Percentiles rank a stretch among this genome's conserved stretches.
Conservation (phyloP, 64 coral and sea anemone species). For the Montipora sp. region DNA sequence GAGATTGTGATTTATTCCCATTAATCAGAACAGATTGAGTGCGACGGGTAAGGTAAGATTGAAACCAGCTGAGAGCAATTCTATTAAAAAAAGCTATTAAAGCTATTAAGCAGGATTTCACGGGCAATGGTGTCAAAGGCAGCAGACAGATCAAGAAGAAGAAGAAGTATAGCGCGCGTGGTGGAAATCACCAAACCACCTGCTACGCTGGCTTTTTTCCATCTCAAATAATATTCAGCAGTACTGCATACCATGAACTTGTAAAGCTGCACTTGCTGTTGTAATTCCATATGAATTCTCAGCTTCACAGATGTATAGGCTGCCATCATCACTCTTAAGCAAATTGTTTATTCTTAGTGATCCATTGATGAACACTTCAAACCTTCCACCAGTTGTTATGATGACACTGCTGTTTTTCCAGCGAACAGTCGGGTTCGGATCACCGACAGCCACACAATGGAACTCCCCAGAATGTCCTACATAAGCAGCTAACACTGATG, state of each 20-base stretch:
- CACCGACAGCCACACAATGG: constrained; percentile 36
- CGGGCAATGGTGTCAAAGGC: no score
- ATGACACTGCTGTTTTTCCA: constrained; percentile 20
- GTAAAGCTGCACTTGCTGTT: constrained; percentile 31
- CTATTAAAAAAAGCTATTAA: no score
- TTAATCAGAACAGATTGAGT: no score
- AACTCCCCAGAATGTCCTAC: constrained; percentile 40
- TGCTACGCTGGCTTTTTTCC: no score
- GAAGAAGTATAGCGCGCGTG: no score
- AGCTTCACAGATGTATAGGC: constrained; percentile 21
- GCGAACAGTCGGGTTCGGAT: constrained; percentile 9
- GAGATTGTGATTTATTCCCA: no score
- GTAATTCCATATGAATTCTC: constrained; percentile 20
- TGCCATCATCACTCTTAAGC: constrained; percentile 47
- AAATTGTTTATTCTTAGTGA: constrained; percentile 29
- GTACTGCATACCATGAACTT: constrained; percentile 29
- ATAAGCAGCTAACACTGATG: constrained; percentile 28
- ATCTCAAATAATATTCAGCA: neutral
- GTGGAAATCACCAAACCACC: no score
- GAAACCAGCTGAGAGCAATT: no score
- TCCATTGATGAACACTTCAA: constrained; percentile 56
- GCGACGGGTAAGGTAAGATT: no score
- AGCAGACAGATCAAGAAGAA: no score
- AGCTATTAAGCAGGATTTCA: no score
- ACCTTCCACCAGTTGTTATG: constrained; percentile 27